Conservation (phyloP, 2,797 vertebrate species). For the Uromys caudimaculatus region DNA sequence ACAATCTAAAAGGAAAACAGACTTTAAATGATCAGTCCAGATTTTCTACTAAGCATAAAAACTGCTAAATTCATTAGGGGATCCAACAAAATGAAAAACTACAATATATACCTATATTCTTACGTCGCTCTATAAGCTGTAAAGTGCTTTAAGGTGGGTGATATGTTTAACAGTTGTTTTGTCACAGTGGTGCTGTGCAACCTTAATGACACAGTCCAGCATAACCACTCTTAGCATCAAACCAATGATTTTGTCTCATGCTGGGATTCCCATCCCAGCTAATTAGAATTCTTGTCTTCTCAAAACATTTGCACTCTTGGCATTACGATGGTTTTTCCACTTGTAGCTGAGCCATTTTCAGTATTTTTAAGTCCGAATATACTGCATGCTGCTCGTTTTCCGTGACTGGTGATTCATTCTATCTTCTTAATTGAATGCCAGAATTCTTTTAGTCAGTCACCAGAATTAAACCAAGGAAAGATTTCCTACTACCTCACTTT, state of each 20-base stretch:
- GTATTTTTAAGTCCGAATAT: conserved; percentile 72
- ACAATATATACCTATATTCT: not conserved
- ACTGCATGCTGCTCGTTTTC: conserved; percentile 54
- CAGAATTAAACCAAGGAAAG: conserved; percentile 64
- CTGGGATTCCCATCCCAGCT: conserved; percentile 85
- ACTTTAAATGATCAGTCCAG: conserved; percentile 87
- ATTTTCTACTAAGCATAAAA: conserved; percentile 87
- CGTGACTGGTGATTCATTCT: conserved; percentile 65
- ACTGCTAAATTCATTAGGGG: conserved; percentile 89
- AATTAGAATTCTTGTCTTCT: conserved; percentile 87
- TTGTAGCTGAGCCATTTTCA: conserved; percentile 77
- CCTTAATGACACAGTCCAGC: conserved; percentile 81
- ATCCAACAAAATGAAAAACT: conserved; percentile 82
- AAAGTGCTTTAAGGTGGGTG: conserved; percentile 73
- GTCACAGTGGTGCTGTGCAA: conserved; percentile 80
- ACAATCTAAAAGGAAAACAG: conserved; percentile 88
- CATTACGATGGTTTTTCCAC: conserved; percentile 86
- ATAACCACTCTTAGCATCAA: conserved; percentile 83
- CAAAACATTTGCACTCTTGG: conserved; percentile 84
- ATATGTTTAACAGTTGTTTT: conserved; percentile 85
- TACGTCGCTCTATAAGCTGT: conserved; percentile 74
- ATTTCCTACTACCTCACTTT: conserved; percentile 63
- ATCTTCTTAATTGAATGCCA: conserved; percentile 63
- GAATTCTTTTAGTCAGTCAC: conserved; percentile 65
- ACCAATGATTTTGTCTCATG: conserved; percentile 70